phyloP scores from a whole-genome alignment of 2,797 vertebrate genomes.

The Dallia pectoralis region DNA sequence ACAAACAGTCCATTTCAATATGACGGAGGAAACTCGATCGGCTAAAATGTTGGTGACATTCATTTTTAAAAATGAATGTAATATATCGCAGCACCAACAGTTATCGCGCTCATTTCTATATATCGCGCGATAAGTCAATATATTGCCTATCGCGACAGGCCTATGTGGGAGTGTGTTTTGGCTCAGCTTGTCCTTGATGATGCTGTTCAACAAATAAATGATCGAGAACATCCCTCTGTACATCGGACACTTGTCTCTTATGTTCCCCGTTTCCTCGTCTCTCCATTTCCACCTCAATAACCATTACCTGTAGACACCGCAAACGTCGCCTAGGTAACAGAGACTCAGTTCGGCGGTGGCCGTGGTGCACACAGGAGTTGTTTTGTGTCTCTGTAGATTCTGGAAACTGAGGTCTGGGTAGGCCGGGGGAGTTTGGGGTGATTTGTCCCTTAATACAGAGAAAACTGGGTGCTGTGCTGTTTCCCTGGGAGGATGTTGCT shows the following conservation, averaged over 20 bases:
- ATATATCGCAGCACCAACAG: too few species aligned
- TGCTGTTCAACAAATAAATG: constrained; percentile 38
- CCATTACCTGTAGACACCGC: constrained; percentile 43
- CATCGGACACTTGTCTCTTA: background rate
- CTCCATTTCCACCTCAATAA: constrained; percentile 33
- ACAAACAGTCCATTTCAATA: too few species aligned
- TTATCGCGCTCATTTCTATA: too few species aligned
- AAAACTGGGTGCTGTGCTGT: constrained; percentile 8
- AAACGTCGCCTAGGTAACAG: constrained; percentile 62
- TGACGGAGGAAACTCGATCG: too few species aligned
- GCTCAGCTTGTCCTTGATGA: constrained; percentile 35
- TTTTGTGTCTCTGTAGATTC: constrained; percentile 29
- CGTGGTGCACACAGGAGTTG: constrained; percentile 7
- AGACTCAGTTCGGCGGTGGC: constrained; percentile 32
- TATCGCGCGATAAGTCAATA: too few species aligned
- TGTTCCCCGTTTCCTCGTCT: constrained; percentile 21
- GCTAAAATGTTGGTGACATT: too few species aligned
- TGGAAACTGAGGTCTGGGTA: constrained; percentile 40
- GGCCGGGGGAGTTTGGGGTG: constrained; percentile 41
- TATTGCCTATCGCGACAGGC: too few species aligned
- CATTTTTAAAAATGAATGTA: too few species aligned
- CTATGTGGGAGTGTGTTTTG: constrained; percentile 1
- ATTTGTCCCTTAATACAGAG: background rate
- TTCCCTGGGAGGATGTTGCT: constrained; percentile 24
- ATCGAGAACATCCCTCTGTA: background rate